Evolutionary conservation across 2,797 vertebrate species (phyloP).

Genomic region (Dendrocincla tyrannina): DNA sequence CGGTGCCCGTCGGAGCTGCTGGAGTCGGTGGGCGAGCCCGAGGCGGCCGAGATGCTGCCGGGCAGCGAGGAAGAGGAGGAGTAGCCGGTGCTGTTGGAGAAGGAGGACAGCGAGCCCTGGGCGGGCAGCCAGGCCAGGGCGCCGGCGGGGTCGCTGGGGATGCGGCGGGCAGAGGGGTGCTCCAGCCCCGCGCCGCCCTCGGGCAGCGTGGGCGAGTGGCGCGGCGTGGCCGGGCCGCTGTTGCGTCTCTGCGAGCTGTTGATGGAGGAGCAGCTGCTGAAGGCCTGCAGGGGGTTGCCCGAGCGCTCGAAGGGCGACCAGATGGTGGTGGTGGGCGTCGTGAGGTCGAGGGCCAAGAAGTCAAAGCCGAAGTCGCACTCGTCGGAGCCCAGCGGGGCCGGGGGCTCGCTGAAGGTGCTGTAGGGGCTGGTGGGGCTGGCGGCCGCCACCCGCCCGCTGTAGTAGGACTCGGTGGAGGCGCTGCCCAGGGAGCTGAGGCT

Average conservation of each 20-base stretch:
- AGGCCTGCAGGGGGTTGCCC: slow-evolving; percentile 65
- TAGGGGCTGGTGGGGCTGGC: slow-evolving; percentile 88
- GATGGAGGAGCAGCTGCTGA: slow-evolving; percentile 74
- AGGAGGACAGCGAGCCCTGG: slow-evolving; percentile 80
- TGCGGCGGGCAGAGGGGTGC: slow-evolving; percentile 86
- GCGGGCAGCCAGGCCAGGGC: slow-evolving; percentile 89
- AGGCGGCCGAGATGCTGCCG: slow-evolving; percentile 64
- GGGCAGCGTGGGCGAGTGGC: slow-evolving; percentile 90
- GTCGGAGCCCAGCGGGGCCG: slow-evolving; percentile 73
- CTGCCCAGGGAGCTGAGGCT: slow-evolving; percentile 80
- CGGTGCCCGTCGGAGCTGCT: slow-evolving; percentile 77
- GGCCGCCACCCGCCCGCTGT: slow-evolving; percentile 75
- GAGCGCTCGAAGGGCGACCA: slow-evolving; percentile 88
- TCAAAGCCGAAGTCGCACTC: slow-evolving; percentile 90
- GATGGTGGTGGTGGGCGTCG: slow-evolving; percentile 84
- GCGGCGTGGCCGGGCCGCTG: slow-evolving; percentile 85
- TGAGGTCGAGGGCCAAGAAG: slow-evolving; percentile 80
- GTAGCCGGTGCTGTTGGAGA: slow-evolving; percentile 87
- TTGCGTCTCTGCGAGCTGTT: slow-evolving; percentile 77
- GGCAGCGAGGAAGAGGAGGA: slow-evolving; percentile 89
- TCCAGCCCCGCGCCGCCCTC: slow-evolving; percentile 77
- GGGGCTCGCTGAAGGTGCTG: slow-evolving; percentile 78
- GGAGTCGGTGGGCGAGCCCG: slow-evolving; percentile 87
- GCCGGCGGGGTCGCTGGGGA: slow-evolving; percentile 87
- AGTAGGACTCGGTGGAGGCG: slow-evolving; percentile 76